Evolutionary conservation across 1,140 invertebrate genomes (phyloP), one percentile per base, ranked within the genome.

Genomic region (Conopomorpha cramerella): DNA sequence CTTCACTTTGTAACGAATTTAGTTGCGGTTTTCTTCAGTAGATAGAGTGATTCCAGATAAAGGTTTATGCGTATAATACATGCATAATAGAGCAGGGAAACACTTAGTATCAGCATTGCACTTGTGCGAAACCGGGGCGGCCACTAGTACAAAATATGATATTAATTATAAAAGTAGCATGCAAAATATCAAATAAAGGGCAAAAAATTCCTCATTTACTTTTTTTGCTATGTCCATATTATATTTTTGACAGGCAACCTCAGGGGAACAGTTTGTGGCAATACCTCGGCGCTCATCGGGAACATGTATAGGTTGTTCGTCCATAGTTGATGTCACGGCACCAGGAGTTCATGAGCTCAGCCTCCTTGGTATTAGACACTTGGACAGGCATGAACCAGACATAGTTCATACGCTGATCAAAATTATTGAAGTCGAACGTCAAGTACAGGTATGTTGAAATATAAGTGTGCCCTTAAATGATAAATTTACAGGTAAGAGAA

Each of bases 191-290:
- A n/a, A n/a, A n/a, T n/a, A n/a, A n/a, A n/a, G n/a, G n/a, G n/a
- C n/a, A n/a, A n/a, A n/a, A n/a, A n/a, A n/a, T n/a, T n/a, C n/a
- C n/a, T n/a, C n/a, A n/a, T n/a, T n/a, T n/a, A n/a, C n/a, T n/a
- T n/a, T n/a, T n/a, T n/a, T n/a, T n/a, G n/a, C n/a, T n/a, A n/a
- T n/a, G n/a, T n/a, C n/a, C n/a, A n/a, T n/a, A n/a, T n/a, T n/a
- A n/a, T n/a, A n/a, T n/a, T n/a, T n/a, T n/a, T n/a, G n/a, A 11
- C 40, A 78, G 77, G 51, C 57, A 6, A 65, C 67, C 8, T 78
- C 77, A 16, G 72, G 74, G 8, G 77, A 79, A 45, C 67, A 79
- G 45, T 78, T 79, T 36, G 54, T 79, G 23, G 77, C 74, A 18
- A 50, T 77, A 27, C 63, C 64, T n/a, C 48, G 66, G 14, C 45